Conservation (phyloP, 2,113 vertebrate species). For the Potamarius usumacintae region DNA sequence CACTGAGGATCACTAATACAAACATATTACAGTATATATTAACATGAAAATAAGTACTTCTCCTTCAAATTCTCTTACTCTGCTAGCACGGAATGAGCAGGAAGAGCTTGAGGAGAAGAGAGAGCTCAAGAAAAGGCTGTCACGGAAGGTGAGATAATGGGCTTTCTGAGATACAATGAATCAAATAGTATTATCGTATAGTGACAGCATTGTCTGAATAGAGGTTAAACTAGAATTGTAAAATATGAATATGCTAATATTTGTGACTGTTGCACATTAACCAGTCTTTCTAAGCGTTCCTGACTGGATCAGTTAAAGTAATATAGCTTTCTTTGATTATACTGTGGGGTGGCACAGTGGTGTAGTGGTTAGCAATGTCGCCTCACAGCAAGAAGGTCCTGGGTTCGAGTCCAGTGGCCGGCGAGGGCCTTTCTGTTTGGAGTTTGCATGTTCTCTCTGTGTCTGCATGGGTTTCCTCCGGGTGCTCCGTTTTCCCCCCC, state of each 20-base stretch:
- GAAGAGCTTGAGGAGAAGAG: conserved; percentile 97
- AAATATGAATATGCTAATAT: background rate
- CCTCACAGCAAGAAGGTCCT: too few species aligned
- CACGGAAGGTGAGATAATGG: conserved; percentile 82
- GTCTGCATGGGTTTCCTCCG: too few species aligned
- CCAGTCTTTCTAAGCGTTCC: background rate
- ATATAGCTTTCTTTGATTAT: background rate
- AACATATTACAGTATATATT: background rate
- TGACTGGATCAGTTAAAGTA: background rate
- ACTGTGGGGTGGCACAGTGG: too few species aligned
- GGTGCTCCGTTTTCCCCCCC: too few species aligned
- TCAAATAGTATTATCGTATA: background rate
- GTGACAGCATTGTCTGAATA: background rate
- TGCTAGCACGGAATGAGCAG: conserved; percentile 90
- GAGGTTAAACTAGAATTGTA: background rate
- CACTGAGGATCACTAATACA: background rate
- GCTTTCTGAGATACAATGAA: background rate
- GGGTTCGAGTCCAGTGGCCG: too few species aligned
- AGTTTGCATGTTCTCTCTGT: too few species aligned
- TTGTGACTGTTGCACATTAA: background rate
- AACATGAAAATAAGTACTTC: background rate
- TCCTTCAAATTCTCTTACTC: conserved; percentile 39
- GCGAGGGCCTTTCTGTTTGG: too few species aligned
- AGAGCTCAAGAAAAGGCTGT: conserved; percentile 94
- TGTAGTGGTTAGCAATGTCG: too few species aligned